phyloP scores from a whole-genome alignment of 92 coral and sea anemone genomes.

The Phenganax stokvisi region DNA sequence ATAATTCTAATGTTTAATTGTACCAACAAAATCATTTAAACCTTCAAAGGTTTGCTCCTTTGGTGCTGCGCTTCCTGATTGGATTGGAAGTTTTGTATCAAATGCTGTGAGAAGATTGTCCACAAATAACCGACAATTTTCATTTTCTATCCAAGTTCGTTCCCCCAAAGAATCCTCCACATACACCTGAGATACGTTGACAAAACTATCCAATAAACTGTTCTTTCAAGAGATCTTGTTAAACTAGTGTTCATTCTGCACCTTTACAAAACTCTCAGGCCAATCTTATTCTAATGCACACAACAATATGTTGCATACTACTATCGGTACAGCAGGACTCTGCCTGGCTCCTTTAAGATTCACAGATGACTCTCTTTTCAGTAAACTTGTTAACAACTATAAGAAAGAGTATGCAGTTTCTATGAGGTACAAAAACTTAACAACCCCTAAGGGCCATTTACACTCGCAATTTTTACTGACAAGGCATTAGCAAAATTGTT shows the following conservation, averaged over 20 bases:
- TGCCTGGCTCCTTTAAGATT: constrained; percentile 68
- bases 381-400: constrained; percentile 74
- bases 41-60: constrained; percentile 38
- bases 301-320: constrained; percentile 84
- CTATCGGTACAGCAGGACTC: constrained; percentile 70
- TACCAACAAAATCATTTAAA: not conserved
- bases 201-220: too few species aligned
- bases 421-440: not conserved
- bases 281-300: constrained; percentile 75
- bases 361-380: constrained; percentile 73
- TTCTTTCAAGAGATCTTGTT: not conserved
- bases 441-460: not conserved
- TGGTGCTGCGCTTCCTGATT: constrained; percentile 15
- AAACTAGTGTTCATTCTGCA: not conserved
- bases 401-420: not conserved
- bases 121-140: constrained; percentile 79
- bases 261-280: constrained; percentile 92
- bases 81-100: constrained; percentile 66
- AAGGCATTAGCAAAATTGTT: too few species aligned
- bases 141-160: constrained; percentile 93
- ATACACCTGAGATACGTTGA: constrained; percentile 43
- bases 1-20: too few species aligned
- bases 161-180: constrained; percentile 96
- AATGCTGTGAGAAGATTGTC: constrained; percentile 87
- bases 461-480: too few species aligned